phyloP scores from a whole-genome alignment of 2,797 vertebrate species.

The Menidia menidia region DNA sequence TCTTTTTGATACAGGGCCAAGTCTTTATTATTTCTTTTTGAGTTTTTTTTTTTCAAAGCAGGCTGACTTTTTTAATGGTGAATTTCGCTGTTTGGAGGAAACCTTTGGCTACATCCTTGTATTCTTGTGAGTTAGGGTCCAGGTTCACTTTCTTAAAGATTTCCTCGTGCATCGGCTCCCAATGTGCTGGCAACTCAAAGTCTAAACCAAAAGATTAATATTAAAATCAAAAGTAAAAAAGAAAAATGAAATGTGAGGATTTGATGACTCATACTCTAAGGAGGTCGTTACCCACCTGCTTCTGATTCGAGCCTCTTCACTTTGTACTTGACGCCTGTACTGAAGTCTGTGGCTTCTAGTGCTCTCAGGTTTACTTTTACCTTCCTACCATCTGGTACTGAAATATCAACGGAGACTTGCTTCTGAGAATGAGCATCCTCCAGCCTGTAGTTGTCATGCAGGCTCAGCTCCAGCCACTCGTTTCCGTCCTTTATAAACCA shows the following conservation, averaged over 20 bases:
- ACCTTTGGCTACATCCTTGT: not conserved
- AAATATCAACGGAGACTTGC: not conserved
- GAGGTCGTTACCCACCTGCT: slow-evolving; percentile 12
- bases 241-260: not conserved
- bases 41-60: fast-evolving
- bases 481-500: slow-evolving; percentile 44
- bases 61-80: slow-evolving; percentile 65
- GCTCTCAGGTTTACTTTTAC: slow-evolving; percentile 41
- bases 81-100: slow-evolving; percentile 50
- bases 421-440: slow-evolving; percentile 27
- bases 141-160: slow-evolving; percentile 53
- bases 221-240: not conserved
- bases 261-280: too few species aligned
- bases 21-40: not conserved
- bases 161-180: slow-evolving; percentile 59
- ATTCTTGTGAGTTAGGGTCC: slow-evolving; percentile 32
- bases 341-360: slow-evolving; percentile 32
- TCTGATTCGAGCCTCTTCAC: slow-evolving; percentile 49
- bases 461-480: slow-evolving; percentile 53
- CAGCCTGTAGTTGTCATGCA: slow-evolving; percentile 55
- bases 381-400: not conserved
- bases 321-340: slow-evolving; percentile 36
- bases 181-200: slow-evolving; percentile 35
- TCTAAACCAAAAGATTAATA: slow-evolving; percentile 7
- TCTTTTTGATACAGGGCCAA: fast-evolving